Evolutionary conservation across 2,113 vertebrate species (phyloP).

Genomic region (Protomyctophum bolini): DNA sequence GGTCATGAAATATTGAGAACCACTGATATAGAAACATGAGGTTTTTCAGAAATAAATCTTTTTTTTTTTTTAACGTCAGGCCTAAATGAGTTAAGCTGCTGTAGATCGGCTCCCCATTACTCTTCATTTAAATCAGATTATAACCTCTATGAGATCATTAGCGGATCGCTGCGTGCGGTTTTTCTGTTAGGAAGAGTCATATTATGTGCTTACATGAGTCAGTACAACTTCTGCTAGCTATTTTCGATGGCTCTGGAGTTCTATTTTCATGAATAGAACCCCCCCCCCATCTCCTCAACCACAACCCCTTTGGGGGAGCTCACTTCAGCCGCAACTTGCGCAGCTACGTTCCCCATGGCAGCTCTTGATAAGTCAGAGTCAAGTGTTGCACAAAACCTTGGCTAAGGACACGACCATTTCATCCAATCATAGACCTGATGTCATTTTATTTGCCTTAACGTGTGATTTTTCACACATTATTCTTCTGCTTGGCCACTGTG

Average conservation of each 20-base stretch:
- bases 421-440: not conserved
- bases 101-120: constrained; percentile 20
- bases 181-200: constrained; percentile 9
- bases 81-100: constrained; percentile 37
- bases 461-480: too few species aligned
- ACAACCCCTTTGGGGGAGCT: not conserved
- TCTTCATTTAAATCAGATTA: constrained; percentile 29
- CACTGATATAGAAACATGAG: too few species aligned
- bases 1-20: too few species aligned
- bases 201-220: constrained; percentile 26
- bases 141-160: constrained; percentile 23
- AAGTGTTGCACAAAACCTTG: too few species aligned
- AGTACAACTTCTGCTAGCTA: constrained; percentile 12
- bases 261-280: not conserved
- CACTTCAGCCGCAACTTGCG: not conserved
- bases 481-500: too few species aligned
- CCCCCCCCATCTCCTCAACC: not conserved
- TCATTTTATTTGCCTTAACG: too few species aligned
- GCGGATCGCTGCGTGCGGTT: constrained; percentile 23
- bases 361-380: not conserved
- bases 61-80: too few species aligned
- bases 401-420: too few species aligned
- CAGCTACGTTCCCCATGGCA: not conserved
- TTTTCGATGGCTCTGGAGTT: not conserved
- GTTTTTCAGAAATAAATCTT: too few species aligned